These are phyloP conservation scores for Phataginus tetradactyla DNA, from an alignment of 2,797 vertebrate species.

Conservation along the genomic window DNA sequence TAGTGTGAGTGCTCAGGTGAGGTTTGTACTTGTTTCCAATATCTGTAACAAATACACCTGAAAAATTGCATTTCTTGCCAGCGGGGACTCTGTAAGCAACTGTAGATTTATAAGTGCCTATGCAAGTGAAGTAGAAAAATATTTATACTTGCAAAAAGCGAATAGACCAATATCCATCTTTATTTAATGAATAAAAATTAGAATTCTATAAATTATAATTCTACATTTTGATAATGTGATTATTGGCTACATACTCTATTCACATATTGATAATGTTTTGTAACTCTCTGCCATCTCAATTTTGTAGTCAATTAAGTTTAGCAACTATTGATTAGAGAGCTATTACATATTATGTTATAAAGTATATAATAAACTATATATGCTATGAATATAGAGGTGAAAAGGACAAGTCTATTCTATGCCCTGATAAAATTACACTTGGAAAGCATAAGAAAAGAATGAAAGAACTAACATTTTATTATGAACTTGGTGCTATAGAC, in stretches of 20 bases:
- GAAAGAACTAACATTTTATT: neutral
- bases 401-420: neutral
- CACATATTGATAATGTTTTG: neutral
- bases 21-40: constrained; percentile 5
- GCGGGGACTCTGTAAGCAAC: neutral
- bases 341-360: neutral
- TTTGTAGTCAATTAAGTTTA: neutral
- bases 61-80: constrained; percentile 20
- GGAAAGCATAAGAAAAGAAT: neutral
- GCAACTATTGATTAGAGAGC: neutral
- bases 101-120: neutral
- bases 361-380: neutral
- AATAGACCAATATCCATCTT: neutral
- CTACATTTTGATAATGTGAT: neutral
- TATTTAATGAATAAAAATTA: constrained; percentile 32
- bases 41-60: neutral
- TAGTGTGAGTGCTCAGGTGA: neutral
- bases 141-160: neutral
- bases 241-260: neutral
- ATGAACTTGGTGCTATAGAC: neutral
- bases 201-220: neutral
- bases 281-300: neutral
- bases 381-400: neutral
- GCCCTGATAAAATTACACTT: neutral
- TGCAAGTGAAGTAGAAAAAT: neutral